Base-by-base conservation (phyloP, 1,140 invertebrate genomes). In the Caenorhabditis latens region DNA sequence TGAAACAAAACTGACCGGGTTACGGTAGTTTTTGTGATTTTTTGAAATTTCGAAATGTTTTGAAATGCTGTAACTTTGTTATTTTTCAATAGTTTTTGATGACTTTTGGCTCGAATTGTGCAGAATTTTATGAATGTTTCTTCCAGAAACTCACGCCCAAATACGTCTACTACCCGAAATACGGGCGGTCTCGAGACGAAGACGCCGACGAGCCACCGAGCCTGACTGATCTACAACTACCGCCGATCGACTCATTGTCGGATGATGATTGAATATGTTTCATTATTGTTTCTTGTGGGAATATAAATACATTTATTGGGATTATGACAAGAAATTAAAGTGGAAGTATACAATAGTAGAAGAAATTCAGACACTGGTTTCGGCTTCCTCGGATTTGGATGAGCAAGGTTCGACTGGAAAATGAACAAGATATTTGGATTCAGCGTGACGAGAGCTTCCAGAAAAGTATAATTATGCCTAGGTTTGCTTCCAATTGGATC, bases 121-220 rank as follows among this genome's bases (percentile, higher is more conserved):
- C 32, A 11, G 5, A 53, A 8, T 53, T 53, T 11, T 16, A 53
- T 9, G 9, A 9, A 16, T 2, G 5, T 1, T 24, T 53, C 4
- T 71, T 79, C 11, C 71, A 79, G 71, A 79, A 79, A 42, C 46
- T 79, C 5, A 79, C 71, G 8, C 71, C 71, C 8, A 79, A 79
- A 79, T 79, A 79, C 46, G 71, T 79, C 46, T 79, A 50, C 46
- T 79, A 79, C 11, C 71, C 71, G 21, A 79, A 79, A 79, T 79
- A 79, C 24, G 71, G 71, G 14, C 13, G 40, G 19, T 53, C 46
- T 13, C 32, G 71, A 50, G 71, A 79, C n/a, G 71, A 79, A 43
- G 71, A 79, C 2, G 43, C 40, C 0, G 71, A 79, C n/a, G 71
- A 79, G 46, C 71, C 71, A 4, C 71, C 71, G 46, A 79, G 71